Evolutionary conservation across 2,113 vertebrate species (phyloP).

Genomic region (Neolamprologus cancellatus): DNA sequence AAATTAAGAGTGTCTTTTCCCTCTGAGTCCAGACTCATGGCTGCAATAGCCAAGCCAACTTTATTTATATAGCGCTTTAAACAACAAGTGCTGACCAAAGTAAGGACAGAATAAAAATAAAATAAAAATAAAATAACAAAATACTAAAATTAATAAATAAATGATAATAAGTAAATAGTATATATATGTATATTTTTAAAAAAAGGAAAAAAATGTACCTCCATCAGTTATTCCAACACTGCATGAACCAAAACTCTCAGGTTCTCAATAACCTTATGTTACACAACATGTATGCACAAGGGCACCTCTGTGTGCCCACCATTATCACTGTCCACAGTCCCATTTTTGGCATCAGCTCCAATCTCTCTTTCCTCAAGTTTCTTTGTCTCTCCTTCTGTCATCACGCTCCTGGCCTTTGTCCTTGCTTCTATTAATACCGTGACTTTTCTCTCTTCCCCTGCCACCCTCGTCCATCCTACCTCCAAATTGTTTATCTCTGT

Average conservation of each 20-base stretch:
- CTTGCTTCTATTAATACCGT: slow-evolving; percentile 56
- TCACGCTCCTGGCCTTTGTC: slow-evolving; percentile 54
- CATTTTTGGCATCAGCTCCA: slow-evolving; percentile 15
- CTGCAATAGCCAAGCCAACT: not conserved
- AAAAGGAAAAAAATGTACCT: not conserved
- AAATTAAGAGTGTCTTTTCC: not conserved
- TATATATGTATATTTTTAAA: not conserved
- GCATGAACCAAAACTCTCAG: not conserved
- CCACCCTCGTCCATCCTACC: slow-evolving; percentile 5
- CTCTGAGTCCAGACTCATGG: not conserved
- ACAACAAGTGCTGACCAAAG: not conserved
- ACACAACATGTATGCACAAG: slow-evolving; percentile 3
- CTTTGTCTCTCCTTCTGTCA: slow-evolving; percentile 38
- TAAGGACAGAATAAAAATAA: not conserved
- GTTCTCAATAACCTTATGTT: slow-evolving; percentile 17
- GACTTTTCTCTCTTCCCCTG: not conserved
- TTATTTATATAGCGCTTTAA: not conserved
- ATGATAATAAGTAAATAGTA: not conserved
- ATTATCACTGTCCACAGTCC: slow-evolving; percentile 18
- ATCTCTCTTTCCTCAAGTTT: slow-evolving; percentile 28
- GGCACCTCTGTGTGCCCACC: slow-evolving; percentile 19
- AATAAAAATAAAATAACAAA: not conserved
- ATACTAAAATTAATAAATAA: not conserved
- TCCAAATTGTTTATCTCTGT: not conserved
- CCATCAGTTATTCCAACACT: not conserved